Conservation (phyloP, 2,888 invertebrate species). For the Nemotelus nigrinus region DNA sequence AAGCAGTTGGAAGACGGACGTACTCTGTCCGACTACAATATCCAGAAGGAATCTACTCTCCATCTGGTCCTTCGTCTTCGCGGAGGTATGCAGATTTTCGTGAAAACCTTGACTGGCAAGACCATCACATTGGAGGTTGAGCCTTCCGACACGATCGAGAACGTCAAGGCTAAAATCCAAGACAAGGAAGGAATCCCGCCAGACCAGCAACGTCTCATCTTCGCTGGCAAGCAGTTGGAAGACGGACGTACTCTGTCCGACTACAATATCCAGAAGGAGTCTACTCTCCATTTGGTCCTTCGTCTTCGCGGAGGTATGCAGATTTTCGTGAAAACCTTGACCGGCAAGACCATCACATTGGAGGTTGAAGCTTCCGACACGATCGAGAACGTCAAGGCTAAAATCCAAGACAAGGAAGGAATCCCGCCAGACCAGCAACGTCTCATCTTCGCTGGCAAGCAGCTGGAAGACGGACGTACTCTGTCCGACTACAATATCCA, state of each 20-base stretch:
- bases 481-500: constrained; percentile 47
- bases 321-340: constrained; percentile 46
- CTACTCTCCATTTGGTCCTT: constrained; percentile 42
- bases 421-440: constrained; percentile 48
- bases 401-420: constrained; percentile 47
- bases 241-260: constrained; percentile 47
- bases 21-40: constrained; percentile 57
- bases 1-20: constrained; percentile 59
- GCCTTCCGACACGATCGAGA: constrained; percentile 51
- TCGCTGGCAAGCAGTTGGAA: constrained; percentile 47
- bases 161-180: constrained; percentile 47
- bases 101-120: constrained; percentile 57
- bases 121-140: constrained; percentile 57
- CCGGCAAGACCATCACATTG: constrained; percentile 47
- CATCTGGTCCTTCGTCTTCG: constrained; percentile 57
- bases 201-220: constrained; percentile 47
- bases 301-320: constrained; percentile 48
- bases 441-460: constrained; percentile 46
- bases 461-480: constrained; percentile 47
- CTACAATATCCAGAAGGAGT: constrained; percentile 47
- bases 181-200: constrained; percentile 48
- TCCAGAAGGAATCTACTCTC: constrained; percentile 57
- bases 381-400: constrained; percentile 47
- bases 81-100: constrained; percentile 56
- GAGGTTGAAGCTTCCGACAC: constrained; percentile 47